These are phyloP conservation scores for Carlito syrichta DNA, from an alignment of 2,113 vertebrate genomes.

Conservation along the genomic window DNA sequence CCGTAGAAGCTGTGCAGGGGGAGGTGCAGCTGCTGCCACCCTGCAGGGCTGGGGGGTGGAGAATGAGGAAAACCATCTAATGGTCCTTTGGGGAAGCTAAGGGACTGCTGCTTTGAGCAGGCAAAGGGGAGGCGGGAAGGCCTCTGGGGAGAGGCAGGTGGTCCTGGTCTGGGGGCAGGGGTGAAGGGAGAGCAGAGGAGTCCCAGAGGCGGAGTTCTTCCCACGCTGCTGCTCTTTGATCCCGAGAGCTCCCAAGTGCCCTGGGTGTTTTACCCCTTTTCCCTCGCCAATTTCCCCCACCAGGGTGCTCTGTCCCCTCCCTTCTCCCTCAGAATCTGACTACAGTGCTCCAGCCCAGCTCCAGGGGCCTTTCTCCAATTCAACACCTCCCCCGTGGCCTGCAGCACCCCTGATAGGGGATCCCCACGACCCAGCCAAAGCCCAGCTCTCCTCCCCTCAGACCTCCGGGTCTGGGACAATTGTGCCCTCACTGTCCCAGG, in stretches of 20 bases:
- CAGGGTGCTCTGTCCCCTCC: neutral
- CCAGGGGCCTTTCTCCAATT: neutral
- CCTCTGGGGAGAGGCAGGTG: neutral
- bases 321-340: neutral
- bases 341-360: neutral
- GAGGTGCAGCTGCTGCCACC: neutral
- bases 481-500: neutral
- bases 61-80: neutral
- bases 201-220: neutral
- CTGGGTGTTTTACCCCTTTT: rapidly evolving
- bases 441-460: neutral
- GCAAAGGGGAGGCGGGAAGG: neutral
- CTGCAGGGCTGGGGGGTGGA: neutral
- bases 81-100: neutral
- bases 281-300: neutral
- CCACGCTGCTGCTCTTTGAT: neutral
- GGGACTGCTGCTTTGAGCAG: neutral
- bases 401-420: neutral
- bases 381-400: neutral
- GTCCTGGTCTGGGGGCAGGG: too few relatives aligned
- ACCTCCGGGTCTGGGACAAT: neutral
- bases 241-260: neutral
- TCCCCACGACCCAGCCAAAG: neutral
- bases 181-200: neutral
- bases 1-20: neutral